These are phyloP conservation scores for Thymallus thymallus DNA, from an alignment of 2,113 vertebrate species.

Conservation along the genomic window DNA sequence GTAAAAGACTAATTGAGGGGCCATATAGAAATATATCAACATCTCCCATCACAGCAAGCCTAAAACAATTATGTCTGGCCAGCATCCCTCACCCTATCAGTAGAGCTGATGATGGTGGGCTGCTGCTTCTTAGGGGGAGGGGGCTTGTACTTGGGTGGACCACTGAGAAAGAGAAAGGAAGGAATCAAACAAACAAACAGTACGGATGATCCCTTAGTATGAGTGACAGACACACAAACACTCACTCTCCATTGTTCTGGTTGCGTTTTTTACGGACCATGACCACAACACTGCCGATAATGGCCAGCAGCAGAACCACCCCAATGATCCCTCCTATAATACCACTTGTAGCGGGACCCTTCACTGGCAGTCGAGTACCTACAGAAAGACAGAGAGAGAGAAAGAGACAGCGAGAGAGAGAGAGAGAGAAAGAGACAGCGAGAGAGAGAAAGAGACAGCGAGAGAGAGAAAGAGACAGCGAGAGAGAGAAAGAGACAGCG, in stretches of 20 bases:
- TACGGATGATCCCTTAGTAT: neutral
- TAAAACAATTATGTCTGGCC: neutral
- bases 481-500: no score
- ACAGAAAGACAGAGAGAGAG: conserved; percentile 19
- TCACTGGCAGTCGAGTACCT: conserved; percentile 62
- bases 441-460: no score
- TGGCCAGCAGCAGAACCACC: conserved; percentile 73
- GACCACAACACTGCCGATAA: conserved; percentile 72
- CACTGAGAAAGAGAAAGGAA: conserved; percentile 56
- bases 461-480: no score
- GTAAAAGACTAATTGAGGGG: neutral
- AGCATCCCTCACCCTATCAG: conserved; percentile 68
- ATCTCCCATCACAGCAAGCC: neutral
- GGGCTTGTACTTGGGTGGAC: conserved; percentile 83
- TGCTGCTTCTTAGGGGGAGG: conserved; percentile 75
- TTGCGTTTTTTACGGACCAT: conserved; percentile 74
- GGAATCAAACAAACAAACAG: neutral
- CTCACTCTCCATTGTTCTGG: conserved; percentile 74
- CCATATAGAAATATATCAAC: neutral
- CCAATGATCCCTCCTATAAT: conserved; percentile 84
- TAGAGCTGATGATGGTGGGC: conserved; percentile 49
- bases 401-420: neutral
- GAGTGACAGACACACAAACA: conserved; percentile 29
- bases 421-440: conserved; percentile 12
- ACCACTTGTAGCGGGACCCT: conserved; percentile 72